phyloP scores from a whole-genome alignment of 2,888 invertebrate species.

The Hirtodrosophila trivittata region DNA sequence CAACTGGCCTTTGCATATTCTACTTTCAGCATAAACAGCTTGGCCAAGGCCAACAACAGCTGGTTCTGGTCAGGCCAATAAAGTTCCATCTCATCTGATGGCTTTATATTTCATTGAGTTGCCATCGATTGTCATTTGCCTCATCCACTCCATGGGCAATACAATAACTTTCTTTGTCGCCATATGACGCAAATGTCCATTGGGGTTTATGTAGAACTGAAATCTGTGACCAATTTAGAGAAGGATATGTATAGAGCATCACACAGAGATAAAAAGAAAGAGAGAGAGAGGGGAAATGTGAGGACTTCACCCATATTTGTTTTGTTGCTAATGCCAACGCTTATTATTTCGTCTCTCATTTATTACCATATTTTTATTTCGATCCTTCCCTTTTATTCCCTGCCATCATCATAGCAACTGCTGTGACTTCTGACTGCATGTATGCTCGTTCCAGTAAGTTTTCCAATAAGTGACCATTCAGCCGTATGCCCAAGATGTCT shows the following conservation, averaged over 20 bases:
- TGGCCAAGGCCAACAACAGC: constrained; percentile 58
- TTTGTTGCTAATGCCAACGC: constrained; percentile 55
- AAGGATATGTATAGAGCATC: neutral
- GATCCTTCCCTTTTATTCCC: neutral
- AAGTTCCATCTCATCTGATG: constrained; percentile 22
- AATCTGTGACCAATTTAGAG: constrained; percentile 12
- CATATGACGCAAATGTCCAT: constrained; percentile 40
- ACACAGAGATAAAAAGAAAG: neutral
- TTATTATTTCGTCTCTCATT: constrained; percentile 46
- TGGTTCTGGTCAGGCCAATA: constrained; percentile 13
- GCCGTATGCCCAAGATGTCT: too few relatives aligned
- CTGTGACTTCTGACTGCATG: constrained; percentile 11
- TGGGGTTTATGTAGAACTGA: constrained; percentile 22
- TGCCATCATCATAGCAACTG: constrained; percentile 23
- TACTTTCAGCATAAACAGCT: constrained; percentile 71
- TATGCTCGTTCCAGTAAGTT: too few relatives aligned
- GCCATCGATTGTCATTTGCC: constrained; percentile 29
- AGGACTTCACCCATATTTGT: constrained; percentile 7
- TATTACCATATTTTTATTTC: constrained; percentile 39
- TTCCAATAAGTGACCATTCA: too few relatives aligned
- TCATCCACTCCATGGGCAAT: constrained; percentile 19
- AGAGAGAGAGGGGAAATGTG: neutral
- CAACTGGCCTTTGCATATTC: constrained; percentile 62
- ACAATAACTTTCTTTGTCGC: constrained; percentile 42
- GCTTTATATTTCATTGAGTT: constrained; percentile 51